Evolutionary conservation across 2,113 vertebrate species (phyloP).

Genomic region (Dicaeum eximium): DNA sequence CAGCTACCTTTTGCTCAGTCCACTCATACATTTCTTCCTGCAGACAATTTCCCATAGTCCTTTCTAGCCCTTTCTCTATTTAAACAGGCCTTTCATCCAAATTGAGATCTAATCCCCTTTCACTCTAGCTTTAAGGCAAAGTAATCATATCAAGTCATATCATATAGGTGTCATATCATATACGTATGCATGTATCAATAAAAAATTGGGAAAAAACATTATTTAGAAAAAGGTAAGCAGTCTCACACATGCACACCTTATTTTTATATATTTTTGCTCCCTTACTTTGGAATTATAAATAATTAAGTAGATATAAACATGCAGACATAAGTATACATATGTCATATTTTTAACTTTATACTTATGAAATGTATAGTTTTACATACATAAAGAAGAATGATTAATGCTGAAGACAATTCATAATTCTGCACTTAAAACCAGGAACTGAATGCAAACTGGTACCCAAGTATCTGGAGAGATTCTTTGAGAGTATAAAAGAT

Average conservation of each 20-base stretch:
- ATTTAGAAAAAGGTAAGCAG: not conserved
- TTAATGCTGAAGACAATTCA: not conserved
- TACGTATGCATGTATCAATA: not conserved
- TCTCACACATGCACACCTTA: not conserved
- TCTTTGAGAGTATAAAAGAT: not conserved
- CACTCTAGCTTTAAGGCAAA: not conserved
- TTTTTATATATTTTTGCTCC: not conserved
- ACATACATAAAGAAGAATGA: not conserved
- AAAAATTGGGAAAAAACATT: not conserved
- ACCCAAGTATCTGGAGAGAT: too few species aligned
- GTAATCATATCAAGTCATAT: not conserved
- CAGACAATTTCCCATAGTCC: not conserved
- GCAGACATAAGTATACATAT: not conserved
- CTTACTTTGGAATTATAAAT: not conserved
- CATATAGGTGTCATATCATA: too few species aligned
- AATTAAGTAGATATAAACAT: not conserved
- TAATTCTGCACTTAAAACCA: not conserved
- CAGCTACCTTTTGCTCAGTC: not conserved
- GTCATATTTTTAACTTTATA: not conserved
- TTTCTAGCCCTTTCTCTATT: not conserved
- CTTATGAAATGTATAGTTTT: not conserved
- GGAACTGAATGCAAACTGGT: not conserved
- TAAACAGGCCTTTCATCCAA: not conserved
- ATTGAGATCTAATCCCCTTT: not conserved
- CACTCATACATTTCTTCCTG: not conserved